Percentiles rank a stretch among this genome's conserved stretches.
These are phyloP conservation scores for Phylloscopus trochilus DNA, from an alignment of 2,113 vertebrate species.

Conservation along the genomic window DNA sequence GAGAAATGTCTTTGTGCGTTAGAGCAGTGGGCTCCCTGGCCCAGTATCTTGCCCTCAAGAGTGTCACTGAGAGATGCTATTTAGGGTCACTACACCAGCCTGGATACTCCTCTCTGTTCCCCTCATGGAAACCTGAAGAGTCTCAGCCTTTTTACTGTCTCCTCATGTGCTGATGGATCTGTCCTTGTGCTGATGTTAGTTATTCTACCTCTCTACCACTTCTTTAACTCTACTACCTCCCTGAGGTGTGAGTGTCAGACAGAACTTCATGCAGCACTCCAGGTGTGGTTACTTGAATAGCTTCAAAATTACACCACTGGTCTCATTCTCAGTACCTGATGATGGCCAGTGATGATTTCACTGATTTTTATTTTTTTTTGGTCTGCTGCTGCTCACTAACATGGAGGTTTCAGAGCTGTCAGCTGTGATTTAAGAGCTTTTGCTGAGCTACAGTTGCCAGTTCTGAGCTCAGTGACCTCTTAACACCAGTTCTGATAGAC, in stretches of 20 bases:
- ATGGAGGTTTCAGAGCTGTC: background rate
- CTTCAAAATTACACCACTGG: background rate
- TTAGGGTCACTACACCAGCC: background rate
- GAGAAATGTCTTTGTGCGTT: background rate
- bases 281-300: background rate
- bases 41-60: background rate
- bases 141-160: background rate
- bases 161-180: background rate
- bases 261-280: background rate
- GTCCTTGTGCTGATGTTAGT: background rate
- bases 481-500: background rate
- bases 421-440: background rate
- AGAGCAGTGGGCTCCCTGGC: background rate
- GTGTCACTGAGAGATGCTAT: background rate
- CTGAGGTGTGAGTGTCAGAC: background rate
- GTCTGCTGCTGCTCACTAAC: background rate
- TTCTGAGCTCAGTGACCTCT: background rate
- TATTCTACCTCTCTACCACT: background rate
- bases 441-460: background rate
- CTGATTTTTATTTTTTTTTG: background rate
- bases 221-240: background rate
- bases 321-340: background rate
- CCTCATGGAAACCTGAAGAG: background rate
- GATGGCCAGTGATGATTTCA: background rate
- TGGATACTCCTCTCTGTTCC: background rate